Conservation (phyloP, 2,797 vertebrate species). For the Eidolon dupreanum region DNA sequence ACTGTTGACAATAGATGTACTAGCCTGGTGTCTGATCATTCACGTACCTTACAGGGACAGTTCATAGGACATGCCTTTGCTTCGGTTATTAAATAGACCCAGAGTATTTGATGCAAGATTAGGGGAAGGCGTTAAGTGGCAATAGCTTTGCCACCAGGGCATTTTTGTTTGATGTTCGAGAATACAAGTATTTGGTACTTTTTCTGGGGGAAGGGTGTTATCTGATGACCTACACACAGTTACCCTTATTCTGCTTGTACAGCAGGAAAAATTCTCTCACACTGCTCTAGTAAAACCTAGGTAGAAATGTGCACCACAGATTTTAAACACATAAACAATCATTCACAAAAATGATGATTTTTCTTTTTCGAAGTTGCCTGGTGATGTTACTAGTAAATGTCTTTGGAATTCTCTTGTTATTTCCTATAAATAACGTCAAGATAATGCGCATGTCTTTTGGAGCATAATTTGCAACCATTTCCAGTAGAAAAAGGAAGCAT, state of each 20-base stretch:
- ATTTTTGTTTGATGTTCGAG: conserved; percentile 57
- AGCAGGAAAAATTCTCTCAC: conserved; percentile 67
- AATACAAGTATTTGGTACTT: neutral
- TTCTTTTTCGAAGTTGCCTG: conserved; percentile 74
- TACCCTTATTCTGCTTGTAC: conserved; percentile 57
- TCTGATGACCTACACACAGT: conserved; percentile 63
- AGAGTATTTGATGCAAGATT: neutral
- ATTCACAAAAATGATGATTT: conserved; percentile 66
- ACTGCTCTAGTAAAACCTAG: conserved; percentile 71
- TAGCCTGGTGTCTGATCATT: neutral
- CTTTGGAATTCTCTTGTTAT: conserved; percentile 82
- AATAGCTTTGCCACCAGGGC: conserved; percentile 14
- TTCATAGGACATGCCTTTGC: neutral
- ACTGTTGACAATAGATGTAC: neutral
- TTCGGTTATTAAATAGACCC: conserved; percentile 34
- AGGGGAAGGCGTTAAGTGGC: neutral
- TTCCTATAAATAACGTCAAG: conserved; percentile 77
- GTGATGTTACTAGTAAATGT: conserved; percentile 80
- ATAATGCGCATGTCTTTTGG: conserved; percentile 69
- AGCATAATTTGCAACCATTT: conserved; percentile 76
- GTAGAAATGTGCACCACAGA: conserved; percentile 70
- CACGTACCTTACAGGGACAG: neutral
- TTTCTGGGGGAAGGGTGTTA: neutral
- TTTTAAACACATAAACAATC: conserved; percentile 79
- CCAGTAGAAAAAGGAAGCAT: conserved; percentile 31